A percentile compares a stretch with the other conserved stretches of the same genome.
Conservation (phyloP, 2,888 invertebrate genomes). For the Arge pagana region DNA sequence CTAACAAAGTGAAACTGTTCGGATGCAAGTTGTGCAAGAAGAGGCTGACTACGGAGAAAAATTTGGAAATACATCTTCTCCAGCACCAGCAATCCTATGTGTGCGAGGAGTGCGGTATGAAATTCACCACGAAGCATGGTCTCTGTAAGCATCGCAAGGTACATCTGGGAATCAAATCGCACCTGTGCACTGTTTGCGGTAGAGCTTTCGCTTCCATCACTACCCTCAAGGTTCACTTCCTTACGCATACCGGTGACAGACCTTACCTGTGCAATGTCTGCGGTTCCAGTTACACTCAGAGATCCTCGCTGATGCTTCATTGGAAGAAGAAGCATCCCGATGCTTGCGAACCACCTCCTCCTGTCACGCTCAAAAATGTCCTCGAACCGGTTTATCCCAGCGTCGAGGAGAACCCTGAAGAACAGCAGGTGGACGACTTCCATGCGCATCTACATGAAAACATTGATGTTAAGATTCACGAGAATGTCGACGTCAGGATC, state of each 20-base stretch:
- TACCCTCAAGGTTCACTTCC: conserved; percentile 27
- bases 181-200: conserved; percentile 27
- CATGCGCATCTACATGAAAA: too few species aligned
- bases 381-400: conserved; percentile 15
- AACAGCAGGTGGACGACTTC: too few species aligned
- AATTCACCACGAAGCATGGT: conserved; percentile 31
- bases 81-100: conserved; percentile 33
- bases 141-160: conserved; percentile 25
- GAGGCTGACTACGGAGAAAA: conserved; percentile 29
- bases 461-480: too few species aligned
- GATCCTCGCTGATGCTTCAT: conserved; percentile 38
- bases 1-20: conserved; percentile 28
- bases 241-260: conserved; percentile 34
- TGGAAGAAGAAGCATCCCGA: conserved; percentile 36
- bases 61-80: conserved; percentile 27
- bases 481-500: too few species aligned
- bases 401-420: neutral
- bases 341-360: conserved; percentile 28
- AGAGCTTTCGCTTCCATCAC: conserved; percentile 26
- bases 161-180: conserved; percentile 17
- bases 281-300: conserved; percentile 33
- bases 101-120: conserved; percentile 35
- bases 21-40: conserved; percentile 30
- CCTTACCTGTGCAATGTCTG: conserved; percentile 36
- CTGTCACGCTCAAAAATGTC: conserved; percentile 28